Conservation (phyloP, 1,140 invertebrate genomes). For the Sitophilus oryzae region DNA sequence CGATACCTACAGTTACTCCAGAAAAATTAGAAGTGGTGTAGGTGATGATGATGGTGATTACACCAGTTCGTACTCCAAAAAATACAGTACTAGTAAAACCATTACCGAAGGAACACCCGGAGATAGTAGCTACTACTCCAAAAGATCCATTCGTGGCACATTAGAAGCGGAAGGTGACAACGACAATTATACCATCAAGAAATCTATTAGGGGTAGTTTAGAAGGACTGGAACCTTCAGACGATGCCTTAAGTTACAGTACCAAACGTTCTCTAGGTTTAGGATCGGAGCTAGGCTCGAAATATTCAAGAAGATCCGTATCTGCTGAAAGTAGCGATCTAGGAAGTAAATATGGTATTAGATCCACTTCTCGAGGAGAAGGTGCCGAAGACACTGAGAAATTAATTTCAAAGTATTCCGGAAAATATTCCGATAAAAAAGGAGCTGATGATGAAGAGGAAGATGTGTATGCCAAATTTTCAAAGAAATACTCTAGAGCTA, state of each 20-base stretch:
- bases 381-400: slow-evolving; percentile 31
- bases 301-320: slow-evolving; percentile 31
- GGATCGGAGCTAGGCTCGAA: slow-evolving; percentile 26
- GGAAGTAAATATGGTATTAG: slow-evolving; percentile 25
- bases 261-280: slow-evolving; percentile 19
- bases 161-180: slow-evolving; percentile 29
- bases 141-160: slow-evolving; percentile 25
- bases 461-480: slow-evolving; percentile 38
- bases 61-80: slow-evolving; percentile 24
- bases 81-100: slow-evolving; percentile 17
- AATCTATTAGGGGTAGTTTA: slow-evolving; percentile 28
- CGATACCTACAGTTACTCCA: slow-evolving; percentile 29
- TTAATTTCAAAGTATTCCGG: slow-evolving; percentile 30
- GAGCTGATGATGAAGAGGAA: slow-evolving; percentile 32
- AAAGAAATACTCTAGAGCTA: slow-evolving; percentile 33
- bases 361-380: slow-evolving; percentile 18
- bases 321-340: slow-evolving; percentile 25
- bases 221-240: slow-evolving; percentile 27
- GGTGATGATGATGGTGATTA: slow-evolving; percentile 20
- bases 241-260: slow-evolving; percentile 12
- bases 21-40: slow-evolving; percentile 24
- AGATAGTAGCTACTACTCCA: slow-evolving; percentile 29
- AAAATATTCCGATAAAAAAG: slow-evolving; percentile 35
- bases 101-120: slow-evolving; percentile 19
- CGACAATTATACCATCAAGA: slow-evolving; percentile 31